Percentiles rank a stretch among this genome's conserved stretches.
Conservation (phyloP, 2,113 vertebrate genomes). For the Lanius collurio region DNA sequence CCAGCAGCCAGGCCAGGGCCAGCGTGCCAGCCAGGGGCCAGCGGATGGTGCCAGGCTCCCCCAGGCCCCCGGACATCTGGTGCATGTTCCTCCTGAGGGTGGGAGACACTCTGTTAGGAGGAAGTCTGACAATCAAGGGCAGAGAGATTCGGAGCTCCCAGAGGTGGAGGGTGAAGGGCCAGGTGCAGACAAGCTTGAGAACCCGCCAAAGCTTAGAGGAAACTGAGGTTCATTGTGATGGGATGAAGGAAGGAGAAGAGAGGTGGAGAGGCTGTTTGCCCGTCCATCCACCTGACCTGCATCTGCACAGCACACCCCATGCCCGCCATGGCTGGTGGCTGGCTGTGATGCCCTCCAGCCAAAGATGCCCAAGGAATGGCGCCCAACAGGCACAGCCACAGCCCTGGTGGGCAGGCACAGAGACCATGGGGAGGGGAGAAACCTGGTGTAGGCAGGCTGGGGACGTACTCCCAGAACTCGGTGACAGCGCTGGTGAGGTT, state of each 20-base stretch:
- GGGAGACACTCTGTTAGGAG: neutral
- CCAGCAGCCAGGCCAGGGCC: constrained; percentile 87
- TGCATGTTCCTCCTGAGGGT: constrained; percentile 86
- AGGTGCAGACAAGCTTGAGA: neutral
- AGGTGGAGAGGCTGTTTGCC: neutral
- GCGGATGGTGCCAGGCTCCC: constrained; percentile 82
- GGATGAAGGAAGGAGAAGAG: neutral
- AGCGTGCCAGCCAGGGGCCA: constrained; percentile 88
- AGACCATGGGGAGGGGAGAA: neutral
- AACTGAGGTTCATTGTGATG: accelerated
- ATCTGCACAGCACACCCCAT: accelerated
- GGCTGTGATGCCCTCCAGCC: neutral
- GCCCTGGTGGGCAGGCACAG: neutral
- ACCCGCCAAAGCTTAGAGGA: neutral
- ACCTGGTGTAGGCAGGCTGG: constrained; percentile 37
- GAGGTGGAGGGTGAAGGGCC: neutral
- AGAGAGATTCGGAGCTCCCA: accelerated
- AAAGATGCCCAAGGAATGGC: neutral
- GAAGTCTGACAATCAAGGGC: accelerated
- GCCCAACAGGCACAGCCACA: accelerated
- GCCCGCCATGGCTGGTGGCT: accelerated
- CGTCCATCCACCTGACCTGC: neutral
- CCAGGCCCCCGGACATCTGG: constrained; percentile 81
- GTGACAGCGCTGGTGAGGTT: constrained; percentile 89
- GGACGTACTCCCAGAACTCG: constrained; percentile 91